Conservation (phyloP, 2,797 vertebrate genomes). For the Pipistrellus kuhlii region DNA sequence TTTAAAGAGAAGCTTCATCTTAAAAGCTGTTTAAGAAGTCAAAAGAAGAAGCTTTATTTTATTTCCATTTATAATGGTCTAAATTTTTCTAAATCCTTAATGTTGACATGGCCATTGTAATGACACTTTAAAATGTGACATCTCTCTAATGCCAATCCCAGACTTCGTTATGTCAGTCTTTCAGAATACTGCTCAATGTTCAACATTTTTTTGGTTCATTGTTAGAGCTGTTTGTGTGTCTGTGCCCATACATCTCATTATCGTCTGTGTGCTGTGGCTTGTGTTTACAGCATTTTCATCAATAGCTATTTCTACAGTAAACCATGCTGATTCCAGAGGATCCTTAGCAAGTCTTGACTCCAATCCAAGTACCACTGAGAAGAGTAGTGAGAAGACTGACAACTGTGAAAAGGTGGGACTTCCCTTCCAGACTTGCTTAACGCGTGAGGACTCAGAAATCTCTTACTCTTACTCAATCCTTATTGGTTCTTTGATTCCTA, state of each 20-base stretch:
- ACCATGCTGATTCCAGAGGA: slow-evolving; percentile 96
- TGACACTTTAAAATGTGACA: not conserved
- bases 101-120: not conserved
- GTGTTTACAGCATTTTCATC: slow-evolving; percentile 96
- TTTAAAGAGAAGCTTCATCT: slow-evolving; percentile 33
- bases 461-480: not conserved
- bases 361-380: slow-evolving; percentile 96
- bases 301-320: slow-evolving; percentile 96
- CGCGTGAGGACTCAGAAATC: not conserved
- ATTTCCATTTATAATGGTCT: not conserved
- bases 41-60: slow-evolving; percentile 2
- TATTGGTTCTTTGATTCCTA: slow-evolving; percentile 83
- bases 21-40: slow-evolving; percentile 54
- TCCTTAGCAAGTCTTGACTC: slow-evolving; percentile 99
- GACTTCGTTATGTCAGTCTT: not conserved
- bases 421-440: not conserved
- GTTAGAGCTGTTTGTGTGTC: slow-evolving; percentile 69
- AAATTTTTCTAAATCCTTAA: slow-evolving; percentile 10
- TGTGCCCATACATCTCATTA: slow-evolving; percentile 85
- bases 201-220: slow-evolving; percentile 76
- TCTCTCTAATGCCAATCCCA: not conserved
- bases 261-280: slow-evolving; percentile 88
- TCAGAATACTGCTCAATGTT: not conserved
- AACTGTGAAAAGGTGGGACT: slow-evolving; percentile 95
- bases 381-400: slow-evolving; percentile 96